Evolutionary conservation across 2,888 invertebrate species (phyloP).

Genomic region (Drosophila putrida): DNA sequence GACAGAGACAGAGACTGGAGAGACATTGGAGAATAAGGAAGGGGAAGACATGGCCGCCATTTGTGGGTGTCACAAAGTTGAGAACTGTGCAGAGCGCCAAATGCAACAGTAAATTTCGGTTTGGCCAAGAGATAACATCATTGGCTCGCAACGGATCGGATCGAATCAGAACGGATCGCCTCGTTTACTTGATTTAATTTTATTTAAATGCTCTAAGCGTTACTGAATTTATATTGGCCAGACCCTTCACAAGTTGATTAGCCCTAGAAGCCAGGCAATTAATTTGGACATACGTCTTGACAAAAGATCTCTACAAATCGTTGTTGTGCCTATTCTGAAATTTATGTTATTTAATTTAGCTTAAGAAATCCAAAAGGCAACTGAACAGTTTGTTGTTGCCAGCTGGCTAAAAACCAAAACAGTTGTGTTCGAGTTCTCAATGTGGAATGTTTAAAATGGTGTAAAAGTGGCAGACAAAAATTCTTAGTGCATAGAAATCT

Average conservation of each 20-base stretch:
- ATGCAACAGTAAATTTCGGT: constrained; percentile 80
- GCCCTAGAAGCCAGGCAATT: constrained; percentile 46
- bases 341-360: constrained; percentile 69
- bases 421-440: constrained; percentile 42
- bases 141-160: constrained; percentile 22
- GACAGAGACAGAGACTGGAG: background rate
- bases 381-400: constrained; percentile 19
- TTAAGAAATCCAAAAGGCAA: constrained; percentile 36
- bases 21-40: constrained; percentile 5
- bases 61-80: constrained; percentile 83
- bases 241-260: constrained; percentile 52
- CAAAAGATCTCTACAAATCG: constrained; percentile 38
- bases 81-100: constrained; percentile 53
- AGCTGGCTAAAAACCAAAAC: constrained; percentile 27
- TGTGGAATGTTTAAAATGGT: constrained; percentile 46
- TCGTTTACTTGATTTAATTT: constrained; percentile 41
- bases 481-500: background rate
- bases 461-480: constrained; percentile 17
- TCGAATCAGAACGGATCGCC: background rate
- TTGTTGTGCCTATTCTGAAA: constrained; percentile 36
- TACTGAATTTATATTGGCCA: constrained; percentile 80
- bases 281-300: constrained; percentile 48
- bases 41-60: constrained; percentile 44
- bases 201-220: constrained; percentile 81
- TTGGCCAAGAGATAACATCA: constrained; percentile 81